Conservation (phyloP, 2,797 vertebrate genomes). For the Smutsia gigantea region DNA sequence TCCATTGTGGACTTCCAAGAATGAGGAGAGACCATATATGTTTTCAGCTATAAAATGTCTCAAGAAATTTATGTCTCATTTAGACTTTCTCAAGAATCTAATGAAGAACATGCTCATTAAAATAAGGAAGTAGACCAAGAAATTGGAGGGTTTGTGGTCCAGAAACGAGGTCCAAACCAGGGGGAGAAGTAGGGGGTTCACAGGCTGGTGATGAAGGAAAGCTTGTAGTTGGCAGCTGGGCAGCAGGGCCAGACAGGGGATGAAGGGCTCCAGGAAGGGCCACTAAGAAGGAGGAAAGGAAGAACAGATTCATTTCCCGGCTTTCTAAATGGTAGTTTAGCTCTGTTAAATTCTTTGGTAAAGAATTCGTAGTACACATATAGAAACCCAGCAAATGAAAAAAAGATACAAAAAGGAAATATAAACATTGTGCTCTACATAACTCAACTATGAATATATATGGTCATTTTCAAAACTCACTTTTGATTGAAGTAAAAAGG, state of each 20-base stretch:
- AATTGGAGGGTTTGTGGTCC: background rate
- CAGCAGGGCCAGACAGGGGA: background rate
- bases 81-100: background rate
- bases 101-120: background rate
- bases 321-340: background rate
- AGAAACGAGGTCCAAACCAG: background rate
- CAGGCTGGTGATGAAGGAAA: background rate
- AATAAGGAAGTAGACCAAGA: conserved; percentile 51
- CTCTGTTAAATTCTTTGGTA: background rate
- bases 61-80: background rate
- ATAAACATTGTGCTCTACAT: background rate
- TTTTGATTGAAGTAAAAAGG: background rate
- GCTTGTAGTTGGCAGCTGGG: background rate
- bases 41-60: background rate
- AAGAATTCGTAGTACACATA: background rate
- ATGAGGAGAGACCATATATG: background rate
- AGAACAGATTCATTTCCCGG: background rate
- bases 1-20: background rate
- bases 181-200: background rate
- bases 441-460: background rate
- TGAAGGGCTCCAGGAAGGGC: background rate
- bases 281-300: background rate
- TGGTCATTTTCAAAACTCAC: background rate
- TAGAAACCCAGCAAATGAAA: background rate
- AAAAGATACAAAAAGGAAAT: background rate